Evolutionary conservation across 2,888 invertebrate species (phyloP).

Genomic region (Stratiomys singularior): DNA sequence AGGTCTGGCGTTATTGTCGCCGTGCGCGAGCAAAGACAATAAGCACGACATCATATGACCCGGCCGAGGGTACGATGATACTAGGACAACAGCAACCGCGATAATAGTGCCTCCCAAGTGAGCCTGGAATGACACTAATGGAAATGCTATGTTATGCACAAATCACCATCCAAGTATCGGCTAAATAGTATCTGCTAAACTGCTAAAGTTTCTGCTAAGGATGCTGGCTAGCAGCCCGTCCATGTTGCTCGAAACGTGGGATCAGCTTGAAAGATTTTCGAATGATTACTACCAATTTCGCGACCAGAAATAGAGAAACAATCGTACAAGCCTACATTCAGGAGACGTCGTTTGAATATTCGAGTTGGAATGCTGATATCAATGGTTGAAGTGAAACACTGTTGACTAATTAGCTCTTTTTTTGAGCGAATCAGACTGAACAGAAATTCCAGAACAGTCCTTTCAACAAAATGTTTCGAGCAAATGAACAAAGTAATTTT

Average conservation of each 20-base stretch:
- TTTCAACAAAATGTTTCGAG: too few relatives aligned
- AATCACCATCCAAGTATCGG: slow-evolving; percentile 27
- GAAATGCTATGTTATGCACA: slow-evolving; percentile 50
- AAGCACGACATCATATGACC: slow-evolving; percentile 45
- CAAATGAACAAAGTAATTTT: too few relatives aligned
- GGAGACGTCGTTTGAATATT: not conserved
- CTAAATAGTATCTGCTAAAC: slow-evolving; percentile 1
- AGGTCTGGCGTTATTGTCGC: slow-evolving; percentile 42
- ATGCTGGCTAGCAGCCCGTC: not conserved
- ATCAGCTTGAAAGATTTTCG: slow-evolving; percentile 7
- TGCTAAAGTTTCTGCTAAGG: not conserved
- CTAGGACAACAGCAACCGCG: too few relatives aligned
- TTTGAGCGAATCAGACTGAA: not conserved
- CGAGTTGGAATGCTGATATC: slow-evolving; percentile 10
- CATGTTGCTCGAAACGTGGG: not conserved
- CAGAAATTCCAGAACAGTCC: too few relatives aligned
- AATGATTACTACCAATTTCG: not conserved
- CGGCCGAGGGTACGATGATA: too few relatives aligned
- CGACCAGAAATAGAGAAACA: not conserved
- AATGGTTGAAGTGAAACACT: not conserved
- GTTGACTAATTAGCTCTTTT: slow-evolving; percentile 1
- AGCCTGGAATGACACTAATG: slow-evolving; percentile 51
- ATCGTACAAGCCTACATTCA: not conserved
- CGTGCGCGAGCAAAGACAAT: slow-evolving; percentile 41
- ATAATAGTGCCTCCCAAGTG: slow-evolving; percentile 42